These are phyloP conservation scores for Nothocercus nigrocapillus DNA, from an alignment of 2,113 vertebrate genomes.

Conservation along the genomic window DNA sequence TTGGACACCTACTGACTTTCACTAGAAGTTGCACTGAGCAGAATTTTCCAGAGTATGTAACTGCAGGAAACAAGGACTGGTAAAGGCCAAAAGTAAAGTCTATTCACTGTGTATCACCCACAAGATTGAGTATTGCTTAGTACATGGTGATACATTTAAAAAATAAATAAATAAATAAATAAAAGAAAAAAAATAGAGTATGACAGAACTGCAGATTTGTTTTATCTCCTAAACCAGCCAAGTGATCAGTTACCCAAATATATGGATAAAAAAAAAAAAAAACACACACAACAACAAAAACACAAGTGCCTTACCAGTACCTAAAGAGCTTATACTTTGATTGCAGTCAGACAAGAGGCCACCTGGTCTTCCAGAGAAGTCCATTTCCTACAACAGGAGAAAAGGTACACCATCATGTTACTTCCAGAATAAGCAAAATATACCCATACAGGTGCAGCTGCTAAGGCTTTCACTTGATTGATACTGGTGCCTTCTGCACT, in stretches of 20 bases:
- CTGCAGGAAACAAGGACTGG: background rate
- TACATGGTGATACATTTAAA: accelerated
- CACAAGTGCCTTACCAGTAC: slow-evolving; percentile 51
- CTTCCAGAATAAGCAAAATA: background rate
- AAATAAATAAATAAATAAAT: too few relatives aligned
- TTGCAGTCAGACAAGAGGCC: background rate
- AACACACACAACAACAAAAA: background rate
- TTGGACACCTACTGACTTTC: background rate
- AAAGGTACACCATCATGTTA: background rate
- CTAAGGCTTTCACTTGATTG: background rate
- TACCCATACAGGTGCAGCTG: background rate
- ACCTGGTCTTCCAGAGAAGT: slow-evolving; percentile 42
- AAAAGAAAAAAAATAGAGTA: background rate
- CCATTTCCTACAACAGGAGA: slow-evolving; percentile 36
- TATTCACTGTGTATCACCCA: accelerated
- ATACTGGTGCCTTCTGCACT: accelerated
- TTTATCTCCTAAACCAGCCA: background rate
- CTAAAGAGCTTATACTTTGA: background rate
- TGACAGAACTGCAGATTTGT: accelerated
- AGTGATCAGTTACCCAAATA: background rate
- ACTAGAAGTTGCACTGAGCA: background rate
- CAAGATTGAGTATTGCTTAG: background rate
- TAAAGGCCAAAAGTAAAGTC: background rate
- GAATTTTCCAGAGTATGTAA: background rate
- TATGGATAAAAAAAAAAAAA: background rate